Evolutionary conservation across 2,113 vertebrate species (phyloP), one percentile per base, ranked within the genome.

Genomic region (Mirounga angustirostris): DNA sequence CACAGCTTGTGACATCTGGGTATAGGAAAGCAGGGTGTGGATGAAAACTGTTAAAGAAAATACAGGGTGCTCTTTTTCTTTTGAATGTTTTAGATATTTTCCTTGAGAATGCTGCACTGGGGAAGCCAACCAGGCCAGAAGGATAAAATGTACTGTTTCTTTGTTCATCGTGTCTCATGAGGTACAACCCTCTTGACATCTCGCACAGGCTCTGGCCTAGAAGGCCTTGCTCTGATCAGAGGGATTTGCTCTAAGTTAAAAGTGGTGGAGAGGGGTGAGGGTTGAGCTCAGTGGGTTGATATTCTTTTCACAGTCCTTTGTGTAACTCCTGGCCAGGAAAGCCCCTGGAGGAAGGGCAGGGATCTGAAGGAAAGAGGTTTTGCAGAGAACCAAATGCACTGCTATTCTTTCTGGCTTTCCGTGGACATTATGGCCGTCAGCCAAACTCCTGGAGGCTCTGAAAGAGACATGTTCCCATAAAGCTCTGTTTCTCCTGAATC

Each of bases 371-470:
- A 18, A 90, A 76, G 1, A 13, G 33, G 22, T 28, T 76, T 12
- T 81, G 52, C 61, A 43, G 46, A 84, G 78, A 96, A 61, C 71
- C 85, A 91, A 81, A 65, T 13, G 16, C 10, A 16, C 28, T 15
- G 6, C 89, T 65, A 73, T 54, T 80, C 54, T 71, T 15, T 43
- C 11, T 86, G 50, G 43, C 79, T 59, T 50, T 52, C 86, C 59
- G 43, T 88, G 69, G 87, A 4, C 33, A 63, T 71, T n/a, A 83
- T 22, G 74, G 89, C 78, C 56, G 91, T 30, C 85, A 21, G 81
- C 86, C 96, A 97, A 30, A 79, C 89, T 91, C 91, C 95, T 74
- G 82, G 92, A 93, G 94, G 79, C 82, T 65, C 22, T 0, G 71
- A 40, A 88, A 59, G 63, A 89, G 79, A 93, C 87, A 56, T 13